Evolutionary conservation across 2,888 invertebrate species (phyloP), one percentile per base, ranked within the genome.

Genomic region (Minunthozetes semirufus): DNA sequence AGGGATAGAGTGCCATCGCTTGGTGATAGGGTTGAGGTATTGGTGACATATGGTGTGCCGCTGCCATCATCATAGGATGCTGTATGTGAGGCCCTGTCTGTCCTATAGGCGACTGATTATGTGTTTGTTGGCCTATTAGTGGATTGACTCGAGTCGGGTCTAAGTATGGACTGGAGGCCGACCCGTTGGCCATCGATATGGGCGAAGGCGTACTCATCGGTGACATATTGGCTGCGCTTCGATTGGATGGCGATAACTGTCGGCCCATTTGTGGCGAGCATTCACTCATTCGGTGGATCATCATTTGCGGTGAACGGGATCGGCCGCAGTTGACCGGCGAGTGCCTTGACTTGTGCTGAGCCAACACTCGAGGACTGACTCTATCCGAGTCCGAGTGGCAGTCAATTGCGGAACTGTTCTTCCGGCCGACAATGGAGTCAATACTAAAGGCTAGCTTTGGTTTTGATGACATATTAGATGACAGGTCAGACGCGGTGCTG

Each of bases 391-490:
- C 33, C 8, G 33, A 33, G 4, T 33, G 4, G 8, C 33, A 33
- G 33, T 33, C 33, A 5, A 33, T 33, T 33, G 33, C 8, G 33
- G 15, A 15, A 19, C 50, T 50, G 4, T 4, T 4, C 50, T 50
- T 50, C 2, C 50, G 50, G 50, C 73, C 73, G 46, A 73, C 73
- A 25, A 73, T 73, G 5, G 73, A 72, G 38, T 73, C 73, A 33
- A 73, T 73, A 33, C 73, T 73, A 27, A 73, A 73, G n/a, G 73
- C 38, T 33, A 73, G 73, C 73, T 73, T 73, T 27, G 73, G 73
- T 48, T 73, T 73, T 4, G 73, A 73, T 27, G 73, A 38, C 27
- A 61, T 73, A n/a, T 19, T 73, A 15, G 66, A 25, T 22, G n/a
- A n/a, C n/a, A 33, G 8, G 4, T 33, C 33, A 5, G 25, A 27